A percentile compares a stretch with the other conserved stretches of the same genome.
phyloP scores from a whole-genome alignment of 1,140 invertebrate species.

The Nasonia giraulti region DNA sequence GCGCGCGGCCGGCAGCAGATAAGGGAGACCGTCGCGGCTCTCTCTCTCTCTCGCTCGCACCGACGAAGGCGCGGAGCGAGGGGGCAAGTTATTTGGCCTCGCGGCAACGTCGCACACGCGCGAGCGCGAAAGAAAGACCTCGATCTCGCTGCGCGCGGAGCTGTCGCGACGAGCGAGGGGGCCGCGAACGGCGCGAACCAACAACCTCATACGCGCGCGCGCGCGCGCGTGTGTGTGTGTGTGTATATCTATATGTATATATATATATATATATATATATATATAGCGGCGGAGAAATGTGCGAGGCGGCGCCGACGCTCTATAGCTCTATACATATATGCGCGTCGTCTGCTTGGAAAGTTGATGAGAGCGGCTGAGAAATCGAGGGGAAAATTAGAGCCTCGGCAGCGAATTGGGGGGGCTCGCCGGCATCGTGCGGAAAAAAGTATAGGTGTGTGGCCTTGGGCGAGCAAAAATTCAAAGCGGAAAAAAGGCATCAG shows the following conservation, averaged over 20 bases:
- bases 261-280: too few relatives aligned
- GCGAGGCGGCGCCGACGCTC: too few relatives aligned
- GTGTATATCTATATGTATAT: too few relatives aligned
- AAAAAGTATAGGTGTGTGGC: too few relatives aligned
- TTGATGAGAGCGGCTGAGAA: not conserved
- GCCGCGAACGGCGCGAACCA: slow-evolving; percentile 8
- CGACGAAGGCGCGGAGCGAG: slow-evolving; percentile 15
- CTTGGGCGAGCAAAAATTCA: not conserved
- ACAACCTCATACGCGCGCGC: not conserved
- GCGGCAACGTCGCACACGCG: not conserved
- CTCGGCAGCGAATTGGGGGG: too few relatives aligned
- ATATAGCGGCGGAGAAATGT: too few relatives aligned
- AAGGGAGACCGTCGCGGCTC: slow-evolving; percentile 28
- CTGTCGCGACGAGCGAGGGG: slow-evolving; percentile 23
- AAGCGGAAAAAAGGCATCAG: not conserved
- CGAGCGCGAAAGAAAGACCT: slow-evolving; percentile 42
- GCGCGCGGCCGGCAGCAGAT: not conserved
- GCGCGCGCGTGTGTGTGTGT: too few relatives aligned
- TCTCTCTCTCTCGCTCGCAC: slow-evolving; percentile 2
- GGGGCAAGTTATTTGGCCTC: slow-evolving; percentile 20
- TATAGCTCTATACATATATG: not conserved
- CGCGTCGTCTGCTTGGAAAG: not conserved
- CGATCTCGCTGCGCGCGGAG: slow-evolving; percentile 41
- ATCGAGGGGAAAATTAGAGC: not conserved
- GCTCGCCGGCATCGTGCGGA: too few relatives aligned